A percentile compares a stretch with the other conserved stretches of the same genome.
Conservation (phyloP, 2,888 invertebrate species). For the Gastracanthus pulcherrimus region DNA sequence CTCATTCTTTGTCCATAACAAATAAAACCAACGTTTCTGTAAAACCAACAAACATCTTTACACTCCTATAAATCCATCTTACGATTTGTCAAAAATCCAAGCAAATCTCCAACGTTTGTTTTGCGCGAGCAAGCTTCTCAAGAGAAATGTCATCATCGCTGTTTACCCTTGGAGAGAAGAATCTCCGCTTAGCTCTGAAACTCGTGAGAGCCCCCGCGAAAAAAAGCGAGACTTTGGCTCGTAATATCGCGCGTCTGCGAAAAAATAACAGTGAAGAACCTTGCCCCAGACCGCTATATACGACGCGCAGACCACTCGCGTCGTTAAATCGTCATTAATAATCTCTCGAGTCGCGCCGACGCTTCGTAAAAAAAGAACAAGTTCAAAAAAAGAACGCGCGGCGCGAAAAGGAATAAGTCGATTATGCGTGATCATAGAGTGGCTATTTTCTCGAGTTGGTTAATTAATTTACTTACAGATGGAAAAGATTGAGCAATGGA, state of each 20-base stretch:
- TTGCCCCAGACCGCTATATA: not conserved
- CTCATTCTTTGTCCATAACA: not conserved
- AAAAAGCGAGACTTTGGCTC: not conserved
- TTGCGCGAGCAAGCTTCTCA: not conserved
- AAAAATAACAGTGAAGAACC: not conserved
- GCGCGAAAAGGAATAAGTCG: too few relatives aligned
- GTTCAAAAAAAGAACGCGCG: too few relatives aligned
- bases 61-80: too few relatives aligned
- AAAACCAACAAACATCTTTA: too few relatives aligned
- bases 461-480: too few relatives aligned
- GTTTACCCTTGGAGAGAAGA: too few relatives aligned
- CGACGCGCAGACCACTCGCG: not conserved
- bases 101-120: not conserved
- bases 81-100: not conserved
- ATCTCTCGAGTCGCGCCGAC: not conserved
- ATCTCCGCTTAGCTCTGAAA: not conserved
- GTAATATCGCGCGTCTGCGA: not conserved
- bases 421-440: not conserved
- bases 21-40: too few relatives aligned
- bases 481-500: not conserved
- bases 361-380: too few relatives aligned
- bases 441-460: too few relatives aligned
- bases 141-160: not conserved
- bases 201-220: not conserved
- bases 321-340: conserved; percentile 15